A percentile compares a stretch with the other conserved stretches of the same genome.
Evolutionary conservation across 2,797 vertebrate genomes (phyloP).

Genomic region (Acrossocheilus fasciatus): DNA sequence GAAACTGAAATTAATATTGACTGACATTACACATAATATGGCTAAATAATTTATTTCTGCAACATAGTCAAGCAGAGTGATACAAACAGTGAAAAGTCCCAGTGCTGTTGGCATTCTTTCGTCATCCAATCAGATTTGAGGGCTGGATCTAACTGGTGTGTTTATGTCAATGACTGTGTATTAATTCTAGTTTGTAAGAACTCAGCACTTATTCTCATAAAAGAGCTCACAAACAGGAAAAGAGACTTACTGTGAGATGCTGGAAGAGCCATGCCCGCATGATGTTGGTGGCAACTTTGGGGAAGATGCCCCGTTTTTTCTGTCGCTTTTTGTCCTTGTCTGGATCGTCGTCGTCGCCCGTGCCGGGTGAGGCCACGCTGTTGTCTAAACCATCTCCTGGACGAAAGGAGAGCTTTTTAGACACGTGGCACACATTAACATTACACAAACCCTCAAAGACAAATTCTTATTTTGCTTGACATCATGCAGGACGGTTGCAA

Average conservation of each 20-base stretch:
- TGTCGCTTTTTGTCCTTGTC: slow-evolving; percentile 99
- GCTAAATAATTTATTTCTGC: not conserved
- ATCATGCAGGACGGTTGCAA: not conserved
- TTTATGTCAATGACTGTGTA: not conserved
- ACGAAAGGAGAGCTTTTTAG: slow-evolving; percentile 66
- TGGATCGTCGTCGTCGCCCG: slow-evolving; percentile 97
- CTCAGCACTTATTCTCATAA: not conserved
- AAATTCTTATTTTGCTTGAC: not conserved
- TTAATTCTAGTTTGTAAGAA: not conserved
- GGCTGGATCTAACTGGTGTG: not conserved
- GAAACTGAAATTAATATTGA: not conserved
- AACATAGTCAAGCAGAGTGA: not conserved
- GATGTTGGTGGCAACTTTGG: slow-evolving; percentile 99
- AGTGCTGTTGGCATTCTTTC: not conserved
- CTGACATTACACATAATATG: not conserved
- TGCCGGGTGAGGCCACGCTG: slow-evolving; percentile 98
- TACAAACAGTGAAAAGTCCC: not conserved
- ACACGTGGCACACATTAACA: slow-evolving; percentile 24
- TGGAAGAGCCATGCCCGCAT: slow-evolving; percentile 99
- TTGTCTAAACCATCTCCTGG: slow-evolving; percentile 99
- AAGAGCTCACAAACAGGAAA: slow-evolving; percentile 9
- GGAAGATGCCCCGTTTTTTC: slow-evolving; percentile 99
- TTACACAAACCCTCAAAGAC: slow-evolving; percentile 9
- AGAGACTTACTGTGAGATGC: slow-evolving; percentile 95
- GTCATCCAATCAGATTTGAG: not conserved